These are phyloP conservation scores for Crocidura indochinensis DNA, from an alignment of 2,797 vertebrate genomes.

Conservation along the genomic window DNA sequence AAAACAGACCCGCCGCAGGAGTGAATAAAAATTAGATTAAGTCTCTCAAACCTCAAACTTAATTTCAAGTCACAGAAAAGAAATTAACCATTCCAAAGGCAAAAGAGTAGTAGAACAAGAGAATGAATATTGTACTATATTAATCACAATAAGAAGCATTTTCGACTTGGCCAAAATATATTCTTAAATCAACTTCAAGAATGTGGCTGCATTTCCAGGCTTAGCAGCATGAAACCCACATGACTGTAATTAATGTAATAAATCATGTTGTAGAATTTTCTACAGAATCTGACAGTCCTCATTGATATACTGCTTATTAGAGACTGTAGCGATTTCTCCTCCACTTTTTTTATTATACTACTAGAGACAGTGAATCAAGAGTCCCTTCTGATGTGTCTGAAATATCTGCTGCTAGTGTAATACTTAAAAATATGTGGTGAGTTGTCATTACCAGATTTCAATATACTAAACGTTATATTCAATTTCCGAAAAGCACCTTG, in stretches of 20 bases:
- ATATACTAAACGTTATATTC: not conserved
- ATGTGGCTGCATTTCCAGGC: constrained; percentile 86
- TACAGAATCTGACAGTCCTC: constrained; percentile 84
- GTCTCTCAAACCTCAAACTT: constrained; percentile 83
- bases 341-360: constrained; percentile 85
- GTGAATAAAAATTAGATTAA: constrained; percentile 84
- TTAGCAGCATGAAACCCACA: constrained; percentile 87
- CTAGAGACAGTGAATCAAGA: constrained; percentile 86
- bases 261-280: constrained; percentile 87
- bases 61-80: constrained; percentile 84
- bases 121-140: constrained; percentile 90
- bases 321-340: constrained; percentile 82
- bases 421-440: constrained; percentile 67
- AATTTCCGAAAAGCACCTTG: constrained; percentile 52
- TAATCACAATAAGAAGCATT: constrained; percentile 89
- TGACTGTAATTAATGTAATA: constrained; percentile 91
- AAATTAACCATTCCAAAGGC: constrained; percentile 82
- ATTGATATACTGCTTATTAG: constrained; percentile 89
- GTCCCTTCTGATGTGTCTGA: constrained; percentile 76
- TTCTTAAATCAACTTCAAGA: constrained; percentile 91
- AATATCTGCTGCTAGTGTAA: constrained; percentile 79
- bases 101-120: constrained; percentile 81
- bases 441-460: constrained; percentile 39
- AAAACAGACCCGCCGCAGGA: constrained; percentile 70
- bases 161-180: constrained; percentile 86